Evolutionary conservation across 2,888 invertebrate genomes (phyloP), one percentile per base, ranked within the genome.

Genomic region (Caenorhabditis wallacei): DNA sequence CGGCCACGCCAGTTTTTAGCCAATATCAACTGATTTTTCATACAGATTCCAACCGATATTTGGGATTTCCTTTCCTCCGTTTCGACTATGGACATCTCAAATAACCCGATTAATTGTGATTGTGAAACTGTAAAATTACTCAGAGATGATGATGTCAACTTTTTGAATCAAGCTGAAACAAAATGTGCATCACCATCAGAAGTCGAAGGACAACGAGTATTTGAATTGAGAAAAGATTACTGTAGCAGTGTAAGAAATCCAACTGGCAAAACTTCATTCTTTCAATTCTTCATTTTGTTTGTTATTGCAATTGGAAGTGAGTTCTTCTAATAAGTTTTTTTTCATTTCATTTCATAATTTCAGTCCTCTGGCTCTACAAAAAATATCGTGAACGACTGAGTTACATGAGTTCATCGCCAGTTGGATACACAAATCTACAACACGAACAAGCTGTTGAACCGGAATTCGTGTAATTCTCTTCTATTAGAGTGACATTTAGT

Each of bases 51-150:
- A 7, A 8, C 70, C 3, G 59, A 82, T 16, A 76, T 88, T 24
- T 89, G 87, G 85, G 84, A 88, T n/a, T 61, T 64, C 11, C 74
- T 85, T n/a, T 84, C 85, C 2, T 70, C 69, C 7, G 70, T 89
- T 22, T 69, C 81, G 40, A 66, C 61, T 11, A 22, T 88, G 13
- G 89, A 89, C 54, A 70, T 89, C 20, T 88, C 88, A 0, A 66
- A 72, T 13, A 89, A 89, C 71, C 89, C 89, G 11, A 40, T 89
- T 5, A 37, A 84, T 26, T 89, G 89, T 66, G 84, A 86, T 40
- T 89, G 89, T 59, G 53, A 83, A 2, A 57, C 84, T 26, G 69
- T 86, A 40, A 54, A 80, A 69, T 74, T 89, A 43, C 71, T 85
- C 13, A 72, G 64, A 24, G 75, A 82, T 2, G 88, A 89, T 46